A percentile compares a stretch with the other conserved stretches of the same genome.
phyloP scores from a whole-genome alignment of 2,888 invertebrate species.

The Plagodis dolabraria region DNA sequence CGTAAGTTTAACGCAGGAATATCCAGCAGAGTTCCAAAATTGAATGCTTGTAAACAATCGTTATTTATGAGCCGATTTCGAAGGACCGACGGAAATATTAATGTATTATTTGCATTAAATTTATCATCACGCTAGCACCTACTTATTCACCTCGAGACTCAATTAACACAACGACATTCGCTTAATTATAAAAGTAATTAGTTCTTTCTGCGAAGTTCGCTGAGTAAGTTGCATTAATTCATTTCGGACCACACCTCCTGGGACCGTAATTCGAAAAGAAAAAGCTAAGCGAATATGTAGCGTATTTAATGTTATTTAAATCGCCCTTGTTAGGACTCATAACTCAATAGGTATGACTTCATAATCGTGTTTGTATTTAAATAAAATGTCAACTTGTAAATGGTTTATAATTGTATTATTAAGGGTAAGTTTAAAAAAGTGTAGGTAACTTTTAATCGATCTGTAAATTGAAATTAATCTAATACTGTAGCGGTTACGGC shows the following conservation, averaged over 20 bases:
- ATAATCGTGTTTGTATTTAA: conserved; percentile 11
- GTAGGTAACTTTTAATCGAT: no score
- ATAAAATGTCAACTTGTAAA: conserved; percentile 18
- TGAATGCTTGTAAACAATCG: conserved; percentile 29
- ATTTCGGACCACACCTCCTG: conserved; percentile 32
- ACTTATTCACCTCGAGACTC: conserved; percentile 61
- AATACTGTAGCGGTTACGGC: background rate
- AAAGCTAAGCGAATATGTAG: conserved; percentile 18
- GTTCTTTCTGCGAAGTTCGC: conserved; percentile 52
- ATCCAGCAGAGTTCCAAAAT: conserved; percentile 30
- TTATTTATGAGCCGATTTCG: conserved; percentile 42
- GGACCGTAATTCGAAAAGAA: conserved; percentile 26
- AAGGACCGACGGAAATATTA: conserved; percentile 31
- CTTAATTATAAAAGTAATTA: conserved; percentile 69
- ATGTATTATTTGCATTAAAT: conserved; percentile 64
- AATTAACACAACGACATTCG: conserved; percentile 65
- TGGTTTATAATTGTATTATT: conserved; percentile 14
- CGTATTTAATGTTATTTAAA: background rate
- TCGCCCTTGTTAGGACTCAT: conserved; percentile 14
- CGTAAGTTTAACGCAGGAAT: conserved; percentile 16
- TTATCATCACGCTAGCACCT: conserved; percentile 68
- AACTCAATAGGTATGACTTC: conserved; percentile 22
- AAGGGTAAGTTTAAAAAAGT: background rate
- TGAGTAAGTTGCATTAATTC: conserved; percentile 33
- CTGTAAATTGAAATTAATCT: no score